Percentiles rank a stretch among this genome's conserved stretches.
Conservation (phyloP, 2,888 invertebrate genomes). For the Sarcophaga caerulescens region DNA sequence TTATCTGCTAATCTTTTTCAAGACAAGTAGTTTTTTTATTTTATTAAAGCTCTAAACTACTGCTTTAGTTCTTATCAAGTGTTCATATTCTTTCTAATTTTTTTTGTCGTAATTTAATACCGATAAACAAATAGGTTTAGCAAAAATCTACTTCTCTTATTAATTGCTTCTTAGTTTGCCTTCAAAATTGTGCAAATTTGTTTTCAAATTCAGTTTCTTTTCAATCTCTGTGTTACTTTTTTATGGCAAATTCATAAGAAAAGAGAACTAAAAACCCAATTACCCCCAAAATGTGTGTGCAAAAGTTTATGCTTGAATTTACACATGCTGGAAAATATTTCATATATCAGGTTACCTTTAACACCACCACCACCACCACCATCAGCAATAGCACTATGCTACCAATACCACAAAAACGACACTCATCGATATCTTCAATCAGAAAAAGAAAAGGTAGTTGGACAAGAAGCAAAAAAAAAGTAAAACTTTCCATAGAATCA, state of each 20-base stretch:
- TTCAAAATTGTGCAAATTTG: slow-evolving; percentile 56
- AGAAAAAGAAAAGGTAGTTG: slow-evolving; percentile 6
- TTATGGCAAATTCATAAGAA: neutral
- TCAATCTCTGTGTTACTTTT: neutral
- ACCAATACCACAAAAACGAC: neutral
- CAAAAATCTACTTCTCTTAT: slow-evolving; percentile 30
- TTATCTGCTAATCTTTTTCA: no score
- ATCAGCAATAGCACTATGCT: neutral
- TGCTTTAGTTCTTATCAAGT: no score
- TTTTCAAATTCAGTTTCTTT: slow-evolving; percentile 15
- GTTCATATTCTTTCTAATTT: no score
- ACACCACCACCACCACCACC: slow-evolving; percentile 44
- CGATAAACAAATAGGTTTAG: slow-evolving; percentile 12
- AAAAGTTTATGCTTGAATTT: slow-evolving; percentile 50
- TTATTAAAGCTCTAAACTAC: no score
- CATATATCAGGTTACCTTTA: slow-evolving; percentile 54
- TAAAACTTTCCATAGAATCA: neutral
- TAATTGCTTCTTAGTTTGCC: slow-evolving; percentile 52
- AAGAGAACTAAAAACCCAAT: slow-evolving; percentile 26
- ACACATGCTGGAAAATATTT: slow-evolving; percentile 56
- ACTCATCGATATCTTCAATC: slow-evolving; percentile 15
- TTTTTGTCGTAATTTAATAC: no score
- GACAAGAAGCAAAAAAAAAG: slow-evolving; percentile 9
- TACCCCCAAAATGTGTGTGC: slow-evolving; percentile 26
- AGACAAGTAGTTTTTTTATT: no score